Evolutionary conservation across 2,888 invertebrate species (phyloP), one percentile per base, ranked within the genome.

Genomic region (Ethmia dodecea): DNA sequence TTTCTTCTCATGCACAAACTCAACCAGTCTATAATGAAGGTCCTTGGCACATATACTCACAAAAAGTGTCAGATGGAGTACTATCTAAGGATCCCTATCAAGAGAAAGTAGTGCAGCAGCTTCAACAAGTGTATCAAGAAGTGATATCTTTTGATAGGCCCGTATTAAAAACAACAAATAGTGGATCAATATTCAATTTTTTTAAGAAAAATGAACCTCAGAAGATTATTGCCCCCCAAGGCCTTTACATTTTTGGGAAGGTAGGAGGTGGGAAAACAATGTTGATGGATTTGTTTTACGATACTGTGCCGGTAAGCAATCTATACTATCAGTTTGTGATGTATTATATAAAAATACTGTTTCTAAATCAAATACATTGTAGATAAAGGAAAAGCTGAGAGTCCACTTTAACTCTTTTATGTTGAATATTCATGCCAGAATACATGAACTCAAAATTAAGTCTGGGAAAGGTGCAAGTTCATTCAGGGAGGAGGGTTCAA

Each of bases 401-500:
- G 95, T 99, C 2, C 99, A 99, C 75, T 99, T 99, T 67, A 95
- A 99, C 71, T 93, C 95, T 25, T 99, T 99, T 69, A 99, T 99
- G 99, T 88, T 95, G 28, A 95, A 97, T 68, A 96, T 99, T 6
- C 99, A 99, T 77, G 88, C 90, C 39, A 91, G 92, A 60, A 96
- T 98, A 60, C 97, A 98, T 62, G 91, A 92, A 45, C 89, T 94
- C 1, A 99, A 98, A 73, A 86, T 86, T 11, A 76, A 81, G 50
- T 84, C 86, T 35, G 83, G 83, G 0, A 78, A 69, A 60, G 83
- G 84, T 16, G 83, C 83, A 15, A 83, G 83, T 50, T 74, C 79
- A 2, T 86, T 86, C 41, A 61, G 77, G 41, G 79, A 86, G 44
- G 81, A 81, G 37, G 66, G 71, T 1, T 69, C 75, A 0, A 77